Base-by-base conservation (phyloP, 1,140 invertebrate genomes). In the Caenorhabditis inopinata region DNA sequence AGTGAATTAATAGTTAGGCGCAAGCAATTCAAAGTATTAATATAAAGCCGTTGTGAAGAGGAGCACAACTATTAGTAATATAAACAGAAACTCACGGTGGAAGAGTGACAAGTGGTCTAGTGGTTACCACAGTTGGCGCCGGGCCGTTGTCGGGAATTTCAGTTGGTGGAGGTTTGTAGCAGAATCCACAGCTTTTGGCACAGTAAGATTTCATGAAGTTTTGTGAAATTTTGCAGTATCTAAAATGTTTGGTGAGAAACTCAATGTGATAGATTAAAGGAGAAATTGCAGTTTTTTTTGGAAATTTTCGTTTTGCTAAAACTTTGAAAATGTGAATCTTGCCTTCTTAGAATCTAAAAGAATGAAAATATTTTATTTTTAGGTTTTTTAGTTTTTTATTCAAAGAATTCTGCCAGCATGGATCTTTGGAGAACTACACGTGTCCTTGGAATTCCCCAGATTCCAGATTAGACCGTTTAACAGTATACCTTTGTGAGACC, bases 151-250 rank as follows among this genome's bases (percentile, higher is more conserved):
- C 76, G 12, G 86, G 83, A 48, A 82, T 80, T 32, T 89, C 87
- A 11, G 87, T 88, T 16, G 79, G 80, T 14, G 82, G 76, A 6
- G 87, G 84, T 21, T 75, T 82, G 62, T 81, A 86, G 62, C 87
- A 88, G 76, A 88, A 88, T 14, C 87, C 87, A 47, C 87, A 88
- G 21, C 86, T 85, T 23, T 81, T 83, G 2, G 86, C 82, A 74
- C 87, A 88, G 27, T 85, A 88, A 4, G 78, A 87, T 49, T 80
- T 82, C 42, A 85, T 87, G 68, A 88, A 88, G 38, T 73, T 80
- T 51, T 78, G 79, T n/a, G 86, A 82, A 21, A 83, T 83, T 21
- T 86, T 85, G 76, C 86, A 87, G 42, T 87, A 87, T 47, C 79
- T 80, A 21, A 80, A 80, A 9, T 49, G 11, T 25, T 80, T 1